Percentiles rank a stretch among this genome's conserved stretches.
These are phyloP conservation scores for Rhingia campestris DNA, from an alignment of 2,888 invertebrate genomes.

Conservation along the genomic window DNA sequence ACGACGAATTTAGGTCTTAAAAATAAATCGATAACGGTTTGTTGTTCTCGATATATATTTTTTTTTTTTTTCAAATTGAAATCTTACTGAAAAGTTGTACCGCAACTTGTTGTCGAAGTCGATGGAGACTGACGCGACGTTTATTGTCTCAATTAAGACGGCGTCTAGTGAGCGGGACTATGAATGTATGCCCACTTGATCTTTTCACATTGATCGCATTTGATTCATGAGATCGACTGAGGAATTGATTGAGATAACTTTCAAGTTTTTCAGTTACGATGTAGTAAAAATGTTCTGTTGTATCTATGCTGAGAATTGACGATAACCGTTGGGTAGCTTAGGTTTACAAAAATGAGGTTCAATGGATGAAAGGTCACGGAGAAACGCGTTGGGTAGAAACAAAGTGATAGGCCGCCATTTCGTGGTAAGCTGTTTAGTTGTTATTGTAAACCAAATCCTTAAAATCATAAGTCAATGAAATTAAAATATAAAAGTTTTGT, in stretches of 20 bases:
- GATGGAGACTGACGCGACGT: background rate
- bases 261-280: too few relatives aligned
- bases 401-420: background rate
- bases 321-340: too few relatives aligned
- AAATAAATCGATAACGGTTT: background rate
- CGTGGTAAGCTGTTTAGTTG: background rate
- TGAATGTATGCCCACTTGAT: constrained; percentile 30
- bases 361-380: too few relatives aligned
- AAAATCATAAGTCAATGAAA: too few relatives aligned
- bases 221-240: constrained; percentile 12
- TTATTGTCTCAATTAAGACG: constrained; percentile 40
- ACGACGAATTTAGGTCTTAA: background rate
- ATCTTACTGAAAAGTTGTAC: constrained; percentile 2
- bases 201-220: constrained; percentile 33
- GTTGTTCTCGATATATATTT: background rate
- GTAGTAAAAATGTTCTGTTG: too few relatives aligned
- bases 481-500: too few relatives aligned
- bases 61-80: background rate
- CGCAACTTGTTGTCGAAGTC: background rate
- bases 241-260: background rate
- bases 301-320: too few relatives aligned
- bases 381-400: too few relatives aligned
- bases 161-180: constrained; percentile 19
- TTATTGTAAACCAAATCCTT: too few relatives aligned
- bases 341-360: too few relatives aligned